These are phyloP conservation scores for Lepisosteus osseus DNA, from an alignment of 2,113 vertebrate species.

Conservation along the genomic window DNA sequence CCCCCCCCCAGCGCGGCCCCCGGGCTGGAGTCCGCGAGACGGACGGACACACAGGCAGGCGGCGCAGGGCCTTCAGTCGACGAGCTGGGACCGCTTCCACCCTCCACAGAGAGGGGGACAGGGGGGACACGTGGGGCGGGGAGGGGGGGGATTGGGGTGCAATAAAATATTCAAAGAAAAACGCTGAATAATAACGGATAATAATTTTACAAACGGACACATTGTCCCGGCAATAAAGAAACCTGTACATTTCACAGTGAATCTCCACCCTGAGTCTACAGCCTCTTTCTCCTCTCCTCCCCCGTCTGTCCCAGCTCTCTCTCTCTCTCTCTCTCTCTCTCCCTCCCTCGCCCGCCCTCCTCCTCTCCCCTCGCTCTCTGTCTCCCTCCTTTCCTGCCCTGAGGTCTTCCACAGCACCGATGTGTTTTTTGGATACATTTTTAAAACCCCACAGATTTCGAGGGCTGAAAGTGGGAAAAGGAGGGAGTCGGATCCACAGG, in stretches of 20 bases:
- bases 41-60: slow-evolving; percentile 22
- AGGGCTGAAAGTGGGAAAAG: no score
- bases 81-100: neutral
- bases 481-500: no score
- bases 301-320: slow-evolving; percentile 54
- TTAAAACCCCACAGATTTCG: no score
- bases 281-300: slow-evolving; percentile 69
- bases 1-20: no score
- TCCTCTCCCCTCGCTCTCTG: neutral
- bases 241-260: slow-evolving; percentile 82
- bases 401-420: no score
- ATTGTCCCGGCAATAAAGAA: slow-evolving; percentile 86
- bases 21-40: slow-evolving; percentile 18
- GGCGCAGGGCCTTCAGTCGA: slow-evolving; percentile 15
- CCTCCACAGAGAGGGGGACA: no score
- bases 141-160: slow-evolving; percentile 40
- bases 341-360: neutral
- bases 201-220: slow-evolving; percentile 50
- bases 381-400: neutral
- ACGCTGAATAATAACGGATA: slow-evolving; percentile 7
- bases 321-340: neutral
- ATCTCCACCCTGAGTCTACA: slow-evolving; percentile 81
- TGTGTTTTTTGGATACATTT: no score
- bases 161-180: slow-evolving; percentile 61
- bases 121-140: neutral